Percentiles rank a stretch among this genome's conserved stretches.
These are phyloP conservation scores for Dufourea novaeangliae DNA, from an alignment of 1,140 invertebrate genomes.

Conservation along the genomic window DNA sequence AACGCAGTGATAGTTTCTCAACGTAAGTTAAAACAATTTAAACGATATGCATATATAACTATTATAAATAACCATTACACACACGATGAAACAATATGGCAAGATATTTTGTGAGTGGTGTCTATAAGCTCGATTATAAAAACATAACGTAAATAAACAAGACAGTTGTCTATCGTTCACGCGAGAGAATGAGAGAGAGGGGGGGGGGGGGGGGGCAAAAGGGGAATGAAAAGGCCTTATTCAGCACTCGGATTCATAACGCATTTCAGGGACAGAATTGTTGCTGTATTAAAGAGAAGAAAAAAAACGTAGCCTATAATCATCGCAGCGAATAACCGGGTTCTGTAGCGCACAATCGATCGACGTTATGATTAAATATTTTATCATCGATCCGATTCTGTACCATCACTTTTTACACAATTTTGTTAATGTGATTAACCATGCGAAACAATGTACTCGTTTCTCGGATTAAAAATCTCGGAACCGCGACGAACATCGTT, in stretches of 20 bases:
- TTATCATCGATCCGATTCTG: constrained; percentile 29
- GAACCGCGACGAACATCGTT: constrained; percentile 1
- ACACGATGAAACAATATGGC: constrained; percentile 68
- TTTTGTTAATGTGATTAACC: constrained; percentile 13
- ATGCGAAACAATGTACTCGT: background rate
- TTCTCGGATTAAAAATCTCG: background rate
- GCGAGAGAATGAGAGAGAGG: constrained; percentile 12
- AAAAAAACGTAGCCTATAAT: constrained; percentile 35
- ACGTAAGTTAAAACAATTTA: constrained; percentile 67
- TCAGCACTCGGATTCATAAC: constrained; percentile 48
- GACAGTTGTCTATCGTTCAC: constrained; percentile 57
- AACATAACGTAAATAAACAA: constrained; percentile 55
- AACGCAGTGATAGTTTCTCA: constrained; percentile 73
- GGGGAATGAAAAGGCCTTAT: constrained; percentile 59
- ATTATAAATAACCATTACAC: constrained; percentile 65
- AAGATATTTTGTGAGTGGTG: constrained; percentile 75
- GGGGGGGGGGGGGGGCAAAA: too few species aligned
- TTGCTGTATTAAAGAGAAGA: constrained; percentile 38
- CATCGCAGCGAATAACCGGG: constrained; percentile 34
- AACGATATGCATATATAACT: constrained; percentile 53
- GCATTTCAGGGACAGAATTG: constrained; percentile 46
- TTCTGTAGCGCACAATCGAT: constrained; percentile 43
- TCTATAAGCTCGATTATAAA: constrained; percentile 65
- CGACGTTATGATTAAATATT: constrained; percentile 26
- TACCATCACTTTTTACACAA: constrained; percentile 15